Percentiles rank a stretch among this genome's conserved stretches.
Conservation (phyloP, 2,113 vertebrate species). For the Eurypyga helias region DNA sequence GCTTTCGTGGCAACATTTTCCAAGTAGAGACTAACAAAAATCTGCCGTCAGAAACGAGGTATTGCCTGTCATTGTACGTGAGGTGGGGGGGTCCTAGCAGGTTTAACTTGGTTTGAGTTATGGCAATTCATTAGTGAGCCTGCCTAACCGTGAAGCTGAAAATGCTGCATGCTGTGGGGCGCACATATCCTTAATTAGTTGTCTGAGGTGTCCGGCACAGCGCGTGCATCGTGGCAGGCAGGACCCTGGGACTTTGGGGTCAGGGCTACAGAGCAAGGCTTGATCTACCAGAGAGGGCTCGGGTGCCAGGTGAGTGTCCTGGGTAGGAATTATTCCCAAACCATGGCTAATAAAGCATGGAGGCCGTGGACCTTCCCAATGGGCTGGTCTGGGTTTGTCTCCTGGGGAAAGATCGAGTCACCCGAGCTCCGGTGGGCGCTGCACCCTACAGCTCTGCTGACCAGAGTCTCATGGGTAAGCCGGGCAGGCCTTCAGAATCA, state of each 20-base stretch:
- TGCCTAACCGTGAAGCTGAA: conserved; percentile 4
- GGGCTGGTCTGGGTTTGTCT: background rate
- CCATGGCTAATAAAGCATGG: background rate
- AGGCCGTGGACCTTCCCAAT: background rate
- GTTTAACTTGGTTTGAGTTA: background rate
- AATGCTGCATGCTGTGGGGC: background rate
- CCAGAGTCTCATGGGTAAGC: background rate
- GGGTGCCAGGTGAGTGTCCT: background rate
- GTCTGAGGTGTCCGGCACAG: background rate
- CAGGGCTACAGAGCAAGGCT: background rate
- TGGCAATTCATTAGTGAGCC: conserved; percentile 22
- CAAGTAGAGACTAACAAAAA: background rate
- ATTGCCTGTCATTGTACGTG: background rate
- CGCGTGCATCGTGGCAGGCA: background rate
- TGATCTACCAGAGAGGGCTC: background rate
- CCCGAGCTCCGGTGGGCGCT: fast-evolving
- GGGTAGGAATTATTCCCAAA: background rate
- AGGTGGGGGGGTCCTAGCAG: fast-evolving
- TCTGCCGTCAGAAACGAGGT: background rate
- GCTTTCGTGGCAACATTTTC: background rate
- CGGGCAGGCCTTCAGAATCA: background rate
- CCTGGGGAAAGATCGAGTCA: background rate
- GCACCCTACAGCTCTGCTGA: background rate
- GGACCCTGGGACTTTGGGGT: fast-evolving
- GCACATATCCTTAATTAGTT: conserved; percentile 20